Conservation (phyloP, 2,113 vertebrate genomes). For the Thamnophis sirtalis region DNA sequence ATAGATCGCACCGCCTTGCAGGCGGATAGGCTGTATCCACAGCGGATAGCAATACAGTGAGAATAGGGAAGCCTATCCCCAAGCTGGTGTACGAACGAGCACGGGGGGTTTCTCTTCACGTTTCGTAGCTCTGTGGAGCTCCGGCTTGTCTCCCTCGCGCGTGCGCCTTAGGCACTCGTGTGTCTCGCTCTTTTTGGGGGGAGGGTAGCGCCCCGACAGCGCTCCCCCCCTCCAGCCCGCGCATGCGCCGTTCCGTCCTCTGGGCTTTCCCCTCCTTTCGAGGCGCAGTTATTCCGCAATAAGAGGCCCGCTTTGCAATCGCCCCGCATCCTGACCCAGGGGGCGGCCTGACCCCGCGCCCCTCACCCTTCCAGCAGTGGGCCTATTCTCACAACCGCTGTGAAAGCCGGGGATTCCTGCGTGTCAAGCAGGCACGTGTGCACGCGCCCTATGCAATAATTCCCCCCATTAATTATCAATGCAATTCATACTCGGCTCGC, state of each 20-base stretch:
- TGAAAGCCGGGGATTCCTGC: background rate
- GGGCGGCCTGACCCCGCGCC: background rate
- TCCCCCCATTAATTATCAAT: background rate
- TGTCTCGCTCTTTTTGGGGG: too few species aligned
- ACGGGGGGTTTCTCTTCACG: accelerated
- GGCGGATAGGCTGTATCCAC: background rate
- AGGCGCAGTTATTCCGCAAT: background rate
- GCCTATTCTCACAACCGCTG: background rate
- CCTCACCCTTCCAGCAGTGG: background rate
- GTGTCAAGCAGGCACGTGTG: too few species aligned
- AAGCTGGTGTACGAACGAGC: accelerated
- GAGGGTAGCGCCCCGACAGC: background rate
- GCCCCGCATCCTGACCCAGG: background rate
- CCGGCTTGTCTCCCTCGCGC: accelerated
- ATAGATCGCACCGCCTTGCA: background rate
- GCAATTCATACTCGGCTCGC: background rate
- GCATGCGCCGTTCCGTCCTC: background rate
- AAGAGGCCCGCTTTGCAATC: background rate
- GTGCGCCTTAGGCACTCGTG: background rate
- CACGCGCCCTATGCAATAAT: too few species aligned
- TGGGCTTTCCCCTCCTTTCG: too few species aligned
- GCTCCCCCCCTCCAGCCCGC: background rate
- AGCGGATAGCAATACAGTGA: accelerated
- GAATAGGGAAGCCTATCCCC: too few species aligned
- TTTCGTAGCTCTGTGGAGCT: background rate